These are phyloP conservation scores for Hormaphis cornu DNA, from an alignment of 1,140 invertebrate genomes.

Conservation along the genomic window DNA sequence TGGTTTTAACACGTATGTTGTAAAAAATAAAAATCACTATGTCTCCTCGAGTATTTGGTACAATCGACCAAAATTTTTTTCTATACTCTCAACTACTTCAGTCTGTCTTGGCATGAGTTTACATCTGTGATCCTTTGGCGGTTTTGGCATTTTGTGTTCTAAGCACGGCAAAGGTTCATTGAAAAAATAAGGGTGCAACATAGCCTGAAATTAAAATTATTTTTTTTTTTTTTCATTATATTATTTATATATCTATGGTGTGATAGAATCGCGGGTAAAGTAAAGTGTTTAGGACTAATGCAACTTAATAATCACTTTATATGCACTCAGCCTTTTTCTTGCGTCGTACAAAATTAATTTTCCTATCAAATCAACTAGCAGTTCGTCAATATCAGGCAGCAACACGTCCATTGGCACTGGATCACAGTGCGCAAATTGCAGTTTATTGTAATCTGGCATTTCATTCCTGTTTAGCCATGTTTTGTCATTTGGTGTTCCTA, in stretches of 20 bases:
- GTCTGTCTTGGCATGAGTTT: background rate
- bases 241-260: background rate
- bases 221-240: background rate
- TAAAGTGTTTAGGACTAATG: no score
- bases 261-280: no score
- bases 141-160: slow-evolving; percentile 36
- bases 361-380: slow-evolving; percentile 65
- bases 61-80: slow-evolving; percentile 1
- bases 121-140: slow-evolving; percentile 36
- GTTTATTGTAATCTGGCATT: slow-evolving; percentile 94
- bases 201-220: slow-evolving; percentile 37
- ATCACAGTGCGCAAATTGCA: slow-evolving; percentile 71
- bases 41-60: slow-evolving; percentile 1
- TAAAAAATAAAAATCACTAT: background rate
- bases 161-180: slow-evolving; percentile 35
- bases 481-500: slow-evolving; percentile 79
- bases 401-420: slow-evolving; percentile 60
- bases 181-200: slow-evolving; percentile 38
- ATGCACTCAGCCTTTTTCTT: slow-evolving; percentile 66
- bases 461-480: slow-evolving; percentile 72
- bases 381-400: slow-evolving; percentile 57
- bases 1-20: background rate
- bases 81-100: background rate
- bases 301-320: no score
- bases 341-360: slow-evolving; percentile 75